Percentiles rank a stretch among this genome's conserved stretches.
These are phyloP conservation scores for Tachysurus fulvidraco DNA, from an alignment of 2,113 vertebrate species.

Conservation along the genomic window DNA sequence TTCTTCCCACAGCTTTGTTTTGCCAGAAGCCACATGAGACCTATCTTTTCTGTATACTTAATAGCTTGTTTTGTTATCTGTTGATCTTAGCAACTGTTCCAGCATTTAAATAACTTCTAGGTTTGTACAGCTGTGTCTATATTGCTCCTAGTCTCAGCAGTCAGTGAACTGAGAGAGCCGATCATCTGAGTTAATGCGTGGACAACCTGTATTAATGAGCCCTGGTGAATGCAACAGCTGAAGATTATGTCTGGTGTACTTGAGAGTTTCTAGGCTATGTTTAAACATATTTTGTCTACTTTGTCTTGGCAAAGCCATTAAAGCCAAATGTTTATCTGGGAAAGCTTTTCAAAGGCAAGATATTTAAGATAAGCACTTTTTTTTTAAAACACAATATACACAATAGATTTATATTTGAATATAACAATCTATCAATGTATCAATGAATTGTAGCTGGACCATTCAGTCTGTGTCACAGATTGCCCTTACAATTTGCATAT, in stretches of 20 bases:
- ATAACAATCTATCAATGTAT: not conserved
- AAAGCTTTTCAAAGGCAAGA: not conserved
- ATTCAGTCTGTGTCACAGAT: not conserved
- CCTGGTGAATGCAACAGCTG: not conserved
- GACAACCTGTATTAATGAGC: not conserved
- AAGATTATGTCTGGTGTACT: not conserved
- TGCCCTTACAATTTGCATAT: not conserved
- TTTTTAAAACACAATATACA: not conserved
- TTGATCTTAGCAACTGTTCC: constrained; percentile 33
- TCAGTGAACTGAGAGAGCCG: constrained; percentile 1
- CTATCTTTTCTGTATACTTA: constrained; percentile 7
- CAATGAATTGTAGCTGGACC: not conserved
- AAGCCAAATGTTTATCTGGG: not conserved
- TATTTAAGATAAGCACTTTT: not conserved
- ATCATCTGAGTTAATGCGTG: not conserved
- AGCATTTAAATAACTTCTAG: constrained; percentile 4
- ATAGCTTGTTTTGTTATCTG: constrained; percentile 5
- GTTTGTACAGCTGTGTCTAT: constrained; percentile 29
- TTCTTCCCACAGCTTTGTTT: not conserved
- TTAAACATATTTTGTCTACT: not conserved
- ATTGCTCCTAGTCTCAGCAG: constrained; percentile 13
- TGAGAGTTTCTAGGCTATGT: not conserved
- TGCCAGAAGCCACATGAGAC: not conserved
- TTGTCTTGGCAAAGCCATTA: constrained; percentile 5
- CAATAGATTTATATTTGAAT: not conserved